Conservation (phyloP, 2,797 vertebrate genomes). For the Emys orbicularis region DNA sequence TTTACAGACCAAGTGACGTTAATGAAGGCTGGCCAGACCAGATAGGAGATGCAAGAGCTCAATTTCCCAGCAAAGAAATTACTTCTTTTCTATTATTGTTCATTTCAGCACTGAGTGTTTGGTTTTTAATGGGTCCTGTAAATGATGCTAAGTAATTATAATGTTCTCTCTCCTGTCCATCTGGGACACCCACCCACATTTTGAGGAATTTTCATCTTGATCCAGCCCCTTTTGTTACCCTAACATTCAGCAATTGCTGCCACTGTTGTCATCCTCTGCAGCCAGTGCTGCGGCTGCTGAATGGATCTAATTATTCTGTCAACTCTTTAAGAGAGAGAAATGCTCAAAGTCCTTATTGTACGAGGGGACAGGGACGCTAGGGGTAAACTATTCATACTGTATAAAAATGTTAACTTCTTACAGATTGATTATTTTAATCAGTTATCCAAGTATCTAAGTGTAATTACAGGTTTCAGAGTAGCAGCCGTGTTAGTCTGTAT, state of each 20-base stretch:
- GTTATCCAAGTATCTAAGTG: conserved; percentile 3
- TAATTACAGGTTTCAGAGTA: too few relatives aligned
- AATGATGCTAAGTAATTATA: conserved; percentile 57
- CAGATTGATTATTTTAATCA: not conserved
- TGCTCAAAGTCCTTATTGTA: not conserved
- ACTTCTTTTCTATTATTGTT: not conserved
- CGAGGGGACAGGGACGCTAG: not conserved
- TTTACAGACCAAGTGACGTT: not conserved
- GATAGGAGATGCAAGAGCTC: not conserved
- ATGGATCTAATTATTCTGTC: not conserved
- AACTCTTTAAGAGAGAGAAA: not conserved
- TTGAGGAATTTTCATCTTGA: not conserved
- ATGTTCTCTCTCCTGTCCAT: not conserved
- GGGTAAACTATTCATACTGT: not conserved
- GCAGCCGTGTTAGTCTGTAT: too few relatives aligned
- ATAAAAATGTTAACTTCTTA: not conserved
- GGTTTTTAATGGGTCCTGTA: not conserved
- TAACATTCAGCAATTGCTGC: not conserved
- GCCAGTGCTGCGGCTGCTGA: not conserved
- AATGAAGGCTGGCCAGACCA: not conserved
- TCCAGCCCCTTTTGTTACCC: not conserved
- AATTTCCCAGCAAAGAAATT: not conserved
- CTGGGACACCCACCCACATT: not conserved
- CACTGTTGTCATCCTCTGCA: not conserved
- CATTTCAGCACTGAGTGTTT: not conserved